Evolutionary conservation across 2,113 vertebrate genomes (phyloP).

Genomic region (Mormoops blainvillei): DNA sequence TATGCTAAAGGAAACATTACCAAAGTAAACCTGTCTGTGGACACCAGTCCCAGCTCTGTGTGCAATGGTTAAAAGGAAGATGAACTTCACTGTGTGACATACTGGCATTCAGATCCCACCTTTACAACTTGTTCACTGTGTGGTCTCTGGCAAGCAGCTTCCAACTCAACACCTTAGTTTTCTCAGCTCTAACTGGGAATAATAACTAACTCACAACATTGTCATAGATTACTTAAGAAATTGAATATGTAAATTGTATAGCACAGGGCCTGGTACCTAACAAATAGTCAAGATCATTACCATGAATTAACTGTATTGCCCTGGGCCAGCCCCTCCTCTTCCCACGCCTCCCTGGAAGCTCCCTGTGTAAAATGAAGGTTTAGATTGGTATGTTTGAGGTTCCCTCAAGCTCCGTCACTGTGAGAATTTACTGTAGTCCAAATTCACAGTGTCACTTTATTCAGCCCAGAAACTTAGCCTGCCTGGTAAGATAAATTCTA

Average conservation of each 20-base stretch:
- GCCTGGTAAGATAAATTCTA: not conserved
- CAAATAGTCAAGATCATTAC: not conserved
- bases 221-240: not conserved
- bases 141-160: not conserved
- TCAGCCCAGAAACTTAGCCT: not conserved
- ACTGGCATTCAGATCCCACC: not conserved
- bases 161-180: not conserved
- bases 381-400: not conserved
- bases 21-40: not conserved
- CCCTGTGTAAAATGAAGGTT: not conserved
- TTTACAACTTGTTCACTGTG: not conserved
- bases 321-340: not conserved
- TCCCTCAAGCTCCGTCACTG: not conserved
- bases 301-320: not conserved
- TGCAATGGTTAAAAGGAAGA: not conserved
- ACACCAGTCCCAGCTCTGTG: not conserved
- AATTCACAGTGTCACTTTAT: not conserved
- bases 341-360: not conserved
- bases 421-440: not conserved
- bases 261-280: not conserved
- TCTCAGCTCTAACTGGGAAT: not conserved
- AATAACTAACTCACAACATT: not conserved
- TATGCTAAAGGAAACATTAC: not conserved
- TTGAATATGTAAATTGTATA: not conserved
- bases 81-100: not conserved